A percentile compares a stretch with the other conserved stretches of the same genome.
These are phyloP conservation scores for Lithobates pipiens DNA, from an alignment of 2,797 vertebrate genomes.

Conservation along the genomic window DNA sequence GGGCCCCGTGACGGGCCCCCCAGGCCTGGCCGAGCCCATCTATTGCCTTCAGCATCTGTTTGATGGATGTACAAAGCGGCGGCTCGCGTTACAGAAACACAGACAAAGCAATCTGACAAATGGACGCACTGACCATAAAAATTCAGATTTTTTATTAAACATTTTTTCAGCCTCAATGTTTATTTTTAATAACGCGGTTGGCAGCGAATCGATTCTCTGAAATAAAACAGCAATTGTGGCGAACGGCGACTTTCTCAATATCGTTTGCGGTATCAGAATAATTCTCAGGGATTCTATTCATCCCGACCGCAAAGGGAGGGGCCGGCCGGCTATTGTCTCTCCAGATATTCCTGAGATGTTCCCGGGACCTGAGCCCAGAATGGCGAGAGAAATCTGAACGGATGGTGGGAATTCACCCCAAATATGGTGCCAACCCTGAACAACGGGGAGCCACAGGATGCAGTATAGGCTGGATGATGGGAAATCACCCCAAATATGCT, in stretches of 20 bases:
- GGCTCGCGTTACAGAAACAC: slow-evolving; percentile 36
- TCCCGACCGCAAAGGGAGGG: neutral
- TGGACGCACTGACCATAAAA: slow-evolving; percentile 37
- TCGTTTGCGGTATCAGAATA: slow-evolving; percentile 8
- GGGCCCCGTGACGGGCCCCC: neutral
- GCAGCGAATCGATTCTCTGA: slow-evolving; percentile 27
- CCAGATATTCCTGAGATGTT: neutral
- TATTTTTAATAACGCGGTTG: slow-evolving; percentile 55
- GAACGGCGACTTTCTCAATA: slow-evolving; percentile 12
- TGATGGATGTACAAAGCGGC: slow-evolving; percentile 37
- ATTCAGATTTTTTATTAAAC: slow-evolving; percentile 43
- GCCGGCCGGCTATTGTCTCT: neutral
- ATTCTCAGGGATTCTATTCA: neutral
- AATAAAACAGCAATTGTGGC: neutral
- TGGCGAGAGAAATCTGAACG: too few species aligned
- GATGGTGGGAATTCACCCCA: neutral
- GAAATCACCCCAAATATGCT: neutral
- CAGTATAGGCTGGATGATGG: too few species aligned
- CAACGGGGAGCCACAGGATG: too few species aligned
- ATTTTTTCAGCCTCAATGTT: slow-evolving; percentile 40
- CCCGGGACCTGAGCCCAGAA: too few species aligned
- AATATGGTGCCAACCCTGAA: neutral
- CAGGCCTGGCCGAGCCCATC: neutral
- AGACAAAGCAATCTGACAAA: slow-evolving; percentile 33
- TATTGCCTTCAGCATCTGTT: neutral